Conservation (phyloP, 2,888 invertebrate genomes). For the Camptogramma bilineatum region DNA sequence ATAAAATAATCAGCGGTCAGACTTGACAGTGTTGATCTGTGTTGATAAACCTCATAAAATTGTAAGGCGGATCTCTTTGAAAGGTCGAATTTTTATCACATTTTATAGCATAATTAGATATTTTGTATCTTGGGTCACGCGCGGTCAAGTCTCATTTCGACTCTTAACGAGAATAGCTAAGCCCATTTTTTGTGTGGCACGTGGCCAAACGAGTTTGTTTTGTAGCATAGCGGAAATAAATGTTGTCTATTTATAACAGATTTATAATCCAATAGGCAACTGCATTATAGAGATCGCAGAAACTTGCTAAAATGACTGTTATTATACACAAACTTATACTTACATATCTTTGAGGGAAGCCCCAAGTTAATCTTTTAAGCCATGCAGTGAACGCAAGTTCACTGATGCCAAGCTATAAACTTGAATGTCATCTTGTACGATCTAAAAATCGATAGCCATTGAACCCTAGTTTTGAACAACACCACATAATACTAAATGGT, state of each 20-base stretch:
- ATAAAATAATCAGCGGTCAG: neutral
- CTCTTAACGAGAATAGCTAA: neutral
- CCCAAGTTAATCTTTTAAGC: too few relatives aligned
- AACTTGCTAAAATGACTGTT: too few relatives aligned
- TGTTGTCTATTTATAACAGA: slow-evolving; percentile 2
- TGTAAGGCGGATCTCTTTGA: neutral
- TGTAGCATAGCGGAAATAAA: slow-evolving; percentile 9
- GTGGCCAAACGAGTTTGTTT: slow-evolving; percentile 12
- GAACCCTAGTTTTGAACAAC: too few relatives aligned
- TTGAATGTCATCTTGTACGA: too few relatives aligned
- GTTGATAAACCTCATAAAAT: neutral
- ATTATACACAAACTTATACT: neutral
- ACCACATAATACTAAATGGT: too few relatives aligned
- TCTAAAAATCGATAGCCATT: too few relatives aligned
- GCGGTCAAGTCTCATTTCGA: slow-evolving; percentile 15
- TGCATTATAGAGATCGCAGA: neutral
- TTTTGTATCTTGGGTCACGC: slow-evolving; percentile 16
- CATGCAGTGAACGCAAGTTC: too few relatives aligned
- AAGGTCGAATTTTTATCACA: slow-evolving; percentile 14
- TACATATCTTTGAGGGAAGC: too few relatives aligned
- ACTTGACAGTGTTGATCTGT: neutral
- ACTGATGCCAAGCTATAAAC: too few relatives aligned
- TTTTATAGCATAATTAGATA: slow-evolving; percentile 18
- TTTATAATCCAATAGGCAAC: neutral
- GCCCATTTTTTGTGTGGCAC: slow-evolving; percentile 5